A percentile compares a stretch with the other conserved stretches of the same genome.
Evolutionary conservation across 2,113 vertebrate genomes (phyloP).

Genomic region (Anser cygnoides): DNA sequence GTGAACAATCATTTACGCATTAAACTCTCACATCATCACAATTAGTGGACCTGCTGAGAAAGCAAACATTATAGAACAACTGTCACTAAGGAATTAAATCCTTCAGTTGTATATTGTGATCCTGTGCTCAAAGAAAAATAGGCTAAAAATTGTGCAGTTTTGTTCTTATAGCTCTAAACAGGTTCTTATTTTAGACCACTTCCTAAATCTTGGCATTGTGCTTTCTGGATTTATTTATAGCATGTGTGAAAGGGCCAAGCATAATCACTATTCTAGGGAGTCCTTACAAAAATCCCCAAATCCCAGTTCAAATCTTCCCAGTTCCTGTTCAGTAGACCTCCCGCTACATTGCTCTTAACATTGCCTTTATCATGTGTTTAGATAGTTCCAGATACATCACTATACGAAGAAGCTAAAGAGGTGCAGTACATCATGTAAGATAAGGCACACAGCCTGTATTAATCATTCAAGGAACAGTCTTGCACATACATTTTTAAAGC

Average conservation of each 20-base stretch:
- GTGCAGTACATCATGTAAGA: neutral
- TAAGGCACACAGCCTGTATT: neutral
- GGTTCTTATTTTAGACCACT: neutral
- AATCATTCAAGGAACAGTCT: neutral
- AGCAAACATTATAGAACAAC: neutral
- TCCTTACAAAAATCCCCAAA: neutral
- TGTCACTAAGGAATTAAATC: neutral
- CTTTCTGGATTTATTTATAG: neutral
- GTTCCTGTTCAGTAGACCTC: neutral
- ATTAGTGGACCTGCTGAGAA: neutral
- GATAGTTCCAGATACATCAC: neutral
- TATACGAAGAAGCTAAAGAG: neutral
- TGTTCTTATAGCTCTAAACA: neutral
- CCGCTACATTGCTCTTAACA: neutral
- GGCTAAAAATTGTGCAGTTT: neutral
- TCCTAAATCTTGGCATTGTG: neutral
- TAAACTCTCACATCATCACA: neutral
- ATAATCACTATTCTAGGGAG: neutral
- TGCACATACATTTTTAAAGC: neutral
- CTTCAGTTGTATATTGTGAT: neutral
- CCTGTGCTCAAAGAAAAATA: neutral
- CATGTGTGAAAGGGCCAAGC: neutral
- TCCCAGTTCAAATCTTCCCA: neutral
- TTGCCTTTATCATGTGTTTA: neutral
- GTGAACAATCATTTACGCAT: neutral